Evolutionary conservation across 1,140 invertebrate species (phyloP).

Genomic region (Bombus turneri): DNA sequence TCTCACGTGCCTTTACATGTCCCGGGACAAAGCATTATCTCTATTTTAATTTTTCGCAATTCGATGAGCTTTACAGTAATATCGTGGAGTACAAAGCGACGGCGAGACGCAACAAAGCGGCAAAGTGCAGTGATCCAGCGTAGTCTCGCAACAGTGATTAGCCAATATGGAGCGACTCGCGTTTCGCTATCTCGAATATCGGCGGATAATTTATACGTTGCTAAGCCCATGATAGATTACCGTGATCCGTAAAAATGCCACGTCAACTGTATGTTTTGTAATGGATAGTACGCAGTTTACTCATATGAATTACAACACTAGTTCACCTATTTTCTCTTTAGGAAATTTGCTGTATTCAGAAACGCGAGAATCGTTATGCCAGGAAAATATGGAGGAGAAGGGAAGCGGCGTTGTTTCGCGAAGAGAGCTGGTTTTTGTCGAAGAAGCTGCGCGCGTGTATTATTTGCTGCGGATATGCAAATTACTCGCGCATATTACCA

Average conservation of each 20-base stretch:
- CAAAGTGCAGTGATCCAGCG: background rate
- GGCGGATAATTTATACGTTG: slow-evolving; percentile 29
- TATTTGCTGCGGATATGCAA: background rate
- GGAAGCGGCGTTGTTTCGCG: background rate
- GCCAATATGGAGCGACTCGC: background rate
- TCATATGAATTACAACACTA: background rate
- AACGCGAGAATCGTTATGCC: background rate
- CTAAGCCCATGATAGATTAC: slow-evolving; percentile 8
- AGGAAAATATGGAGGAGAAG: background rate
- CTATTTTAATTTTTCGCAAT: too few relatives aligned
- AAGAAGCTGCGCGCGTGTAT: background rate
- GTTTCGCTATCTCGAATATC: background rate
- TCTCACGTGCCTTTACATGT: too few relatives aligned
- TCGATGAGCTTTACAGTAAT: background rate
- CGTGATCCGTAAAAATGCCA: slow-evolving; percentile 14
- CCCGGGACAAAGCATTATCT: too few relatives aligned
- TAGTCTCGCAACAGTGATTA: slow-evolving; percentile 17
- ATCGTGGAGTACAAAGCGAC: background rate
- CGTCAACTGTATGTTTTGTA: background rate
- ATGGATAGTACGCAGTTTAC: background rate
- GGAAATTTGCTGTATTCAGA: background rate
- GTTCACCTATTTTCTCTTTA: background rate
- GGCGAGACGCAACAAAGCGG: too few relatives aligned
- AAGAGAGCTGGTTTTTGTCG: background rate
- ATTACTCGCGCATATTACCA: background rate